A percentile compares a stretch with the other conserved stretches of the same genome.
Evolutionary conservation across 2,113 vertebrate species (phyloP).

Genomic region (Psilopsiagon aymara): DNA sequence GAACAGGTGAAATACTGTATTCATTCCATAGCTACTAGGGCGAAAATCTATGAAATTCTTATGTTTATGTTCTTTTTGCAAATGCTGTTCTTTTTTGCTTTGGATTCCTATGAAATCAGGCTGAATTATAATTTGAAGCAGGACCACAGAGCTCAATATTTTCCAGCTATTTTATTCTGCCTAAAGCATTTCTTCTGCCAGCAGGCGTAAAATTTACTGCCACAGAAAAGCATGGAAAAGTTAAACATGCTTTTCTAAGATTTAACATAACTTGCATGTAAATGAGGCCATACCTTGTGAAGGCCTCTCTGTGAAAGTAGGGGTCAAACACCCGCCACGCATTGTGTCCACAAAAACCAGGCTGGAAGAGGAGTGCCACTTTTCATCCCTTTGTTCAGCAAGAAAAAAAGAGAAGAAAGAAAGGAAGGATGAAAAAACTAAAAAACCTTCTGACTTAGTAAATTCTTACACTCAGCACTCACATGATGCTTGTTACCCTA

Average conservation of each 20-base stretch:
- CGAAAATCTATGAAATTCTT: neutral
- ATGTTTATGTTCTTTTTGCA: neutral
- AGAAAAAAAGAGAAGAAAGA: neutral
- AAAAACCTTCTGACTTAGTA: neutral
- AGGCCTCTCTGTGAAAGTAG: constrained; percentile 17
- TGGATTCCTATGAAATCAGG: neutral
- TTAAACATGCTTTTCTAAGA: constrained; percentile 34
- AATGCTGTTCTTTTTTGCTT: neutral
- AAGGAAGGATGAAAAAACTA: neutral
- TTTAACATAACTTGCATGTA: neutral
- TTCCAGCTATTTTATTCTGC: neutral
- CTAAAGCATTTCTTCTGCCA: constrained; percentile 34
- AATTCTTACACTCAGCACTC: neutral
- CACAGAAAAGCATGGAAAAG: constrained; percentile 26
- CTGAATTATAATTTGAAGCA: neutral
- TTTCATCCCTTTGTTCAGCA: constrained; percentile 27
- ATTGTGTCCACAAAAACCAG: constrained; percentile 11
- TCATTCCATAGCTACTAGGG: neutral
- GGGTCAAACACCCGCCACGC: neutral
- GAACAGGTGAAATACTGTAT: neutral
- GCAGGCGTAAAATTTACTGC: constrained; percentile 43
- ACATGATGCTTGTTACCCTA: constrained; percentile 54
- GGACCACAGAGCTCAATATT: neutral
- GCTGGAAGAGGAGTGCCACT: neutral
- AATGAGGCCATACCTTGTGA: constrained; percentile 9